A percentile compares a stretch with the other conserved stretches of the same genome.
These are phyloP conservation scores for Arnoldichthys spilopterus DNA, from an alignment of 2,797 vertebrate genomes.

Conservation along the genomic window DNA sequence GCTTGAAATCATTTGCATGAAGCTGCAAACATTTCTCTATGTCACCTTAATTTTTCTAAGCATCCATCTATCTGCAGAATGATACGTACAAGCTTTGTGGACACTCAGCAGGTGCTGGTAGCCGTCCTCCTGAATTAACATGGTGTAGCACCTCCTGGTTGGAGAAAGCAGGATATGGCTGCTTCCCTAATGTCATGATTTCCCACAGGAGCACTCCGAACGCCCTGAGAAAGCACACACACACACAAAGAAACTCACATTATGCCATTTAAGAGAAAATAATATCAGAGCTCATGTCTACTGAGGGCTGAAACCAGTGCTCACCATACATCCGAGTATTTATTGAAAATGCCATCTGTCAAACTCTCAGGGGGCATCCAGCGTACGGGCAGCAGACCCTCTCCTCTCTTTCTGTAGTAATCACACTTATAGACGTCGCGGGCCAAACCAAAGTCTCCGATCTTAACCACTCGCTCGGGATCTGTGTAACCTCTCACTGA, in stretches of 20 bases:
- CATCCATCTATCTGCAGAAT: neutral
- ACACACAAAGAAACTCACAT: neutral
- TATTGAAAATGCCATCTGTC: conserved; percentile 80
- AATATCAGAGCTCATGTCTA: neutral
- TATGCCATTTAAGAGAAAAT: neutral
- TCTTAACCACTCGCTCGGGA: conserved; percentile 71
- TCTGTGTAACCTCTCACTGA: conserved; percentile 71
- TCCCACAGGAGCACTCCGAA: conserved; percentile 82
- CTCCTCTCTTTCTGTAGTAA: conserved; percentile 82
- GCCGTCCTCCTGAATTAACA: conserved; percentile 72
- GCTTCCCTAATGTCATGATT: conserved; percentile 77
- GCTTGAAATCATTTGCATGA: no score
- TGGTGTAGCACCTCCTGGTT: conserved; percentile 79
- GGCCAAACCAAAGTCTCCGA: conserved; percentile 80
- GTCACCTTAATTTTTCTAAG: no score
- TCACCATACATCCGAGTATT: conserved; percentile 79
- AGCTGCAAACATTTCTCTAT: no score
- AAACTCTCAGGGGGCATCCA: conserved; percentile 85
- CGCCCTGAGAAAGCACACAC: conserved; percentile 65
- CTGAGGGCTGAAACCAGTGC: conserved; percentile 28
- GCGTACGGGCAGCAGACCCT: conserved; percentile 79
- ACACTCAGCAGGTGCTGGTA: conserved; percentile 74
- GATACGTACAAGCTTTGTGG: conserved; percentile 75
- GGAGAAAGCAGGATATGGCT: conserved; percentile 79
- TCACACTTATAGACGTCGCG: conserved; percentile 81